phyloP scores from a whole-genome alignment of 2,888 invertebrate species.

The Trissolcus japonicus region DNA sequence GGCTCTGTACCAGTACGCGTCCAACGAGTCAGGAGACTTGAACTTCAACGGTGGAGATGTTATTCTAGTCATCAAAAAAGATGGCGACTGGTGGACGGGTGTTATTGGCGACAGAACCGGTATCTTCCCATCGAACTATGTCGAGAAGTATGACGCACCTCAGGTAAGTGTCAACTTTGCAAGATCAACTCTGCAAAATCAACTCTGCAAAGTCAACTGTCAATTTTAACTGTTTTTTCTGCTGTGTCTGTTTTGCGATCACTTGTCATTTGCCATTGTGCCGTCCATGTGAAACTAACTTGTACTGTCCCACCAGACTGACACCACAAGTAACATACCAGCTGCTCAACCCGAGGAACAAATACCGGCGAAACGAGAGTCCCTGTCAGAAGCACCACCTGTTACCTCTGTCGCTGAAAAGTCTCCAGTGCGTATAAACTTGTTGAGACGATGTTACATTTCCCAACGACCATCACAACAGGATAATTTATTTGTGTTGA shows the following conservation, averaged over 20 bases:
- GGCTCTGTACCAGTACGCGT: constrained; percentile 93
- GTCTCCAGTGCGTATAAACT: constrained; percentile 29
- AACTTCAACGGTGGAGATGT: constrained; percentile 90
- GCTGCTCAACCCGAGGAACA: constrained; percentile 19
- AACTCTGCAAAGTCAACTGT: background rate
- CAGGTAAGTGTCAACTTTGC: constrained; percentile 65
- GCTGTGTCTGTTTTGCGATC: background rate
- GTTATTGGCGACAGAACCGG: constrained; percentile 88
- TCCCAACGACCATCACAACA: background rate
- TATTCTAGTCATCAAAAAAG: constrained; percentile 90
- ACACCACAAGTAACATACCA: constrained; percentile 33
- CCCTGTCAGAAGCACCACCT: constrained; percentile 19
- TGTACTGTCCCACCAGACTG: constrained; percentile 31
- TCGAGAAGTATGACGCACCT: constrained; percentile 82
- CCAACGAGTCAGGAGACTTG: constrained; percentile 93
- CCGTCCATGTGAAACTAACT: constrained; percentile 33
- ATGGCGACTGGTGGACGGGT: constrained; percentile 99
- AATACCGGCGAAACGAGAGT: constrained; percentile 20
- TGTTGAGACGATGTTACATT: background rate
- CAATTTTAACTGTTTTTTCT: background rate
- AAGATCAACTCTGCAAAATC: too few species aligned
- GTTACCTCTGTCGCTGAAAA: constrained; percentile 31
- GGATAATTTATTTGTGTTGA: background rate
- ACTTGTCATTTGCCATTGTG: constrained; percentile 7
- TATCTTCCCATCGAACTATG: constrained; percentile 99